These are phyloP conservation scores for Phengaris arion DNA, from an alignment of 2,888 invertebrate genomes.

Conservation along the genomic window DNA sequence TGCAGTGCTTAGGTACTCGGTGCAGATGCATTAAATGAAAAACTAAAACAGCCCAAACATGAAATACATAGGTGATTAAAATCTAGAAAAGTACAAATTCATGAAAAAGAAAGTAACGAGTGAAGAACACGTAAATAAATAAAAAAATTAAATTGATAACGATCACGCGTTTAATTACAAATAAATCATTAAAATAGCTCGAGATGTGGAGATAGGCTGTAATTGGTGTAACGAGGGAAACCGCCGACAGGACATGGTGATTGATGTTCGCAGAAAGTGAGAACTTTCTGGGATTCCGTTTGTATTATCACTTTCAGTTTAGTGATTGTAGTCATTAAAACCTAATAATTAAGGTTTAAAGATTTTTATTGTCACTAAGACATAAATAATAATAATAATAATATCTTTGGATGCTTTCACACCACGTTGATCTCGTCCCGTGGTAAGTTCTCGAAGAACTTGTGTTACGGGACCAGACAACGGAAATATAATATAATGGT, in stretches of 20 bases:
- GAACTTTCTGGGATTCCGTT: conserved; percentile 12
- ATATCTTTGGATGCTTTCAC: too few relatives aligned
- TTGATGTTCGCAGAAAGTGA: conserved; percentile 30
- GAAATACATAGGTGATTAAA: background rate
- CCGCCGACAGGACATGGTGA: conserved; percentile 24
- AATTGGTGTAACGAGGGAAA: conserved; percentile 23
- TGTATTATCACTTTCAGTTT: background rate
- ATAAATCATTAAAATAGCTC: conserved; percentile 19
- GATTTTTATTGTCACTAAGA: too few relatives aligned
- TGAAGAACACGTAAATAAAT: background rate
- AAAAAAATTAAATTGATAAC: conserved; percentile 5
- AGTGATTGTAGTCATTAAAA: background rate
- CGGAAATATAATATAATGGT: too few relatives aligned
- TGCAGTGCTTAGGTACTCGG: too few relatives aligned
- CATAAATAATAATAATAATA: too few relatives aligned
- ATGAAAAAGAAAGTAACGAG: conserved; percentile 1
- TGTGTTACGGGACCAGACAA: too few relatives aligned
- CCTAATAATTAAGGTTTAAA: too few relatives aligned
- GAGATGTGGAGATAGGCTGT: conserved; percentile 16
- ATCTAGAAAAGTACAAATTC: conserved; percentile 1
- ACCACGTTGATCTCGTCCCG: too few relatives aligned
- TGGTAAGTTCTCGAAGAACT: too few relatives aligned
- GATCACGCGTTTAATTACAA: conserved; percentile 20
- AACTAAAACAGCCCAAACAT: background rate
- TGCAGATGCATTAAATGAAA: background rate